phyloP scores from a whole-genome alignment of 2,797 vertebrate genomes.

The Glyptemys insculpta region DNA sequence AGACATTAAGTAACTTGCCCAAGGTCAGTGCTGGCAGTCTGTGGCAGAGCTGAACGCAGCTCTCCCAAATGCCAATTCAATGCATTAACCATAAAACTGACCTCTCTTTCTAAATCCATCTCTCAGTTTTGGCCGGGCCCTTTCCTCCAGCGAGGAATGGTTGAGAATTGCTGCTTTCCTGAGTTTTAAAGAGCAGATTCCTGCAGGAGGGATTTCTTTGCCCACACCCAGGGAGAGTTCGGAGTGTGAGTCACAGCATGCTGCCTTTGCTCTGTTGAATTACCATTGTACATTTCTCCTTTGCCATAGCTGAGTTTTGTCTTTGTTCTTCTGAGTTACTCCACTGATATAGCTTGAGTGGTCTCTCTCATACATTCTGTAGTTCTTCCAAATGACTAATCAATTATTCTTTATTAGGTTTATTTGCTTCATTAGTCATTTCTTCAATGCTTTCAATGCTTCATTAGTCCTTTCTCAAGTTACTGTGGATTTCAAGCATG shows the following conservation, averaged over 20 bases:
- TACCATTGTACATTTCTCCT: neutral
- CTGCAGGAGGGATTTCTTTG: neutral
- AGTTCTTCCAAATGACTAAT: conserved; percentile 27
- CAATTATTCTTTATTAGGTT: conserved; percentile 70
- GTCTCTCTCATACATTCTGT: neutral
- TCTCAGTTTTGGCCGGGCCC: neutral
- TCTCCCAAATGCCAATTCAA: neutral
- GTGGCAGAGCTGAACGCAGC: neutral
- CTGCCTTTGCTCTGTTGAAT: neutral
- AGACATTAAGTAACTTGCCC: neutral
- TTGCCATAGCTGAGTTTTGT: neutral
- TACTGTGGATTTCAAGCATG: conserved; percentile 72
- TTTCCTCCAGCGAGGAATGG: neutral
- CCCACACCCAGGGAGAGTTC: no score
- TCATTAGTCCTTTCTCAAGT: conserved; percentile 74
- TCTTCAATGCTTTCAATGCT: conserved; percentile 58
- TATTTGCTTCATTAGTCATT: conserved; percentile 74
- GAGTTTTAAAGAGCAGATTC: neutral
- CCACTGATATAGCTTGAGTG: neutral
- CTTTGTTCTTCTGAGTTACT: neutral
- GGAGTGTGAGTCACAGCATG: neutral
- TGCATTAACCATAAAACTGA: neutral
- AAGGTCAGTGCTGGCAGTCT: neutral
- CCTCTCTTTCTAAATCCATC: neutral
- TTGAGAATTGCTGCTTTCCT: neutral